Evolutionary conservation across 37 sponge, comb jelly and placozoan genomes (phyloP).

Genomic region (Cladorhizidae sp.): DNA sequence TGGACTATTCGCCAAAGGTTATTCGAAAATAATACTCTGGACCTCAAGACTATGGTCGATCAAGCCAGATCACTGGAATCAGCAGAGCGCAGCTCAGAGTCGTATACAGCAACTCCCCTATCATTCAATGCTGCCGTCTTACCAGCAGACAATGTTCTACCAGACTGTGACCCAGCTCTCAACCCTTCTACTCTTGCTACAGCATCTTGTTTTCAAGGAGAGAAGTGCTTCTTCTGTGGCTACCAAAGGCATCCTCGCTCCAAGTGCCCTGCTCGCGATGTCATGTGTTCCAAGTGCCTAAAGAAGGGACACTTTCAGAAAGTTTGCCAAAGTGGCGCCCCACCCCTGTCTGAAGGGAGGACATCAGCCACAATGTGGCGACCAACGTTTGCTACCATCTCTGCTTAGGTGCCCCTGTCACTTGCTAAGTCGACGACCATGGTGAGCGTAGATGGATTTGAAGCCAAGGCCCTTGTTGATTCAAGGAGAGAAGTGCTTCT

Average conservation of each 20-base stretch:
- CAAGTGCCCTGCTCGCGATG: constrained; percentile 1
- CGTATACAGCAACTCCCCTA: background rate
- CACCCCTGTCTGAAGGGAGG: no score
- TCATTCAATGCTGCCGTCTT: background rate
- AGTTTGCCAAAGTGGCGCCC: background rate
- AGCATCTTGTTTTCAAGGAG: background rate
- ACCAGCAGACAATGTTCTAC: no score
- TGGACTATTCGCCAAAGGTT: constrained; percentile 1
- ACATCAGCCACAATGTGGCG: background rate
- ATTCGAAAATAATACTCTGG: constrained; percentile 15
- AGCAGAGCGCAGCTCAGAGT: background rate
- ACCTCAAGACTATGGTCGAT: background rate
- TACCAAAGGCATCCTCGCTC: constrained; percentile 9
- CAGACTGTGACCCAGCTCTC: background rate
- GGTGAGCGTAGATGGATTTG: background rate
- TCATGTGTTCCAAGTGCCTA: no score
- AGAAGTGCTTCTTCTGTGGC: constrained; percentile 13
- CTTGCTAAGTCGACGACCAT: background rate
- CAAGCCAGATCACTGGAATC: constrained; percentile 11
- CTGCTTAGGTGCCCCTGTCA: background rate
- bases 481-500: no score
- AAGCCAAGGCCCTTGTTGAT: no score
- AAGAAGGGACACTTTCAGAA: constrained; percentile 16
- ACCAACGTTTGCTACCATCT: constrained; percentile 3
- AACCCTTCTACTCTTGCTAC: no score